Base-by-base conservation (phyloP, 2,888 invertebrate species). In the Chirona hameri region DNA sequence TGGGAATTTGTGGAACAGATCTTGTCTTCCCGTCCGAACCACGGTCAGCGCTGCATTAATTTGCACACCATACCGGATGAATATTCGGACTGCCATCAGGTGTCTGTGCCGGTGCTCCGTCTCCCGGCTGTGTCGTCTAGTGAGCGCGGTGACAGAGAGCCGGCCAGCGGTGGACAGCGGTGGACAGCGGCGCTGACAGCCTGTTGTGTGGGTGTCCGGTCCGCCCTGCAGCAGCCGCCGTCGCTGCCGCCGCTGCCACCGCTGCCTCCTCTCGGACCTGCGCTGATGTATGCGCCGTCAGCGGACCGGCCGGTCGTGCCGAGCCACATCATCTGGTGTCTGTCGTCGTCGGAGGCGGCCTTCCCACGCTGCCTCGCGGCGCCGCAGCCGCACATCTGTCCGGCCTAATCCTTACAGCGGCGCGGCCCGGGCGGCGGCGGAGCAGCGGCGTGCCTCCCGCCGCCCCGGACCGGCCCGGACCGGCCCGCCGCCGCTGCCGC, bases 321-420 rank as follows among this genome's bases (percentile, higher is more conserved):
- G 60, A 10, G 65, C 65, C 65, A 27, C n/a, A 4, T 65, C n/a
- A 65, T n/a, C 60, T 24, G 60, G 21, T 18, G 60, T 21, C 27
- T n/a, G 65, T 10, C 65, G 65, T 2, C 65, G 65, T n/a, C n/a
- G n/a, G n/a, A n/a, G 39, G 10, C 65, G 24, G 65, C 65, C 65
- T 65, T 65, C 65, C 65, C 65, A 65, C 65, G 65, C n/a, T n/a
- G 65, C 60, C 24, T 7, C 10, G 39, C 76, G 39, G 76, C 76
- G 76, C 4, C 72, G 0, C 18, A 29, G 72, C 52, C 18, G 29
- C 72, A 27, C 72, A 72, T 72, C 72, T 46, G 76, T 24, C 76
- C 27, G 46, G 21, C 39, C 76, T 72, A 72, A 72, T 72, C 72
- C 65, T n/a, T 65, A 65, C 65, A 65, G 65, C 52, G 52, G 52